Conservation (phyloP, 2,113 vertebrate species). For the Oncorhynchus gorbuscha region DNA sequence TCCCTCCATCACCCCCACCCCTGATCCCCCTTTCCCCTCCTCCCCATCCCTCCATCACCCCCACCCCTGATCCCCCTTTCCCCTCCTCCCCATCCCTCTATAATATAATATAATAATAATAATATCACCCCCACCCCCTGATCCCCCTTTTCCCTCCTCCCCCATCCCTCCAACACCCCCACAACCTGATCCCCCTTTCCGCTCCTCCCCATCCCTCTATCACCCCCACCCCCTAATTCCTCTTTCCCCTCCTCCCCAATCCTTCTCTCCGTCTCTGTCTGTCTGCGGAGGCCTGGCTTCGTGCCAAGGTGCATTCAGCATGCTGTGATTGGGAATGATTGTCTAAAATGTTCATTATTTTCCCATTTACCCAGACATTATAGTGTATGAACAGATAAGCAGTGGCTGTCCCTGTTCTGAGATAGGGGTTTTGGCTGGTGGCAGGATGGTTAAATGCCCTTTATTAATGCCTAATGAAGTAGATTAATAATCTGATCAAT, state of each 20-base stretch:
- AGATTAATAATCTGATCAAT: background rate
- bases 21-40: too few species aligned
- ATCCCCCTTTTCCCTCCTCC: background rate
- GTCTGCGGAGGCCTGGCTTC: conserved; percentile 46
- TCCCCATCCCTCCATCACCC: too few species aligned
- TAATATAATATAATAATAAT: too few species aligned
- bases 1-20: too few species aligned
- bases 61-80: too few species aligned
- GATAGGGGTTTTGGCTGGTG: conserved; percentile 22
- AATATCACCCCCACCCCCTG: too few species aligned
- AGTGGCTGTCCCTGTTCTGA: conserved; percentile 27
- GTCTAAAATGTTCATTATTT: conserved; percentile 63
- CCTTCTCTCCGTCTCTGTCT: conserved; percentile 33
- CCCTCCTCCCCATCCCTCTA: background rate
- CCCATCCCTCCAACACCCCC: background rate
- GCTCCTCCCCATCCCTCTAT: background rate
- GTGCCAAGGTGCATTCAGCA: conserved; percentile 52
- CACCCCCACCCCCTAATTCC: background rate
- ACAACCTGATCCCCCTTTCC: too few species aligned
- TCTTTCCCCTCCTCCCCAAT: background rate
- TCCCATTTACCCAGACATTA: conserved; percentile 45
- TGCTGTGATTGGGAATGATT: conserved; percentile 52
- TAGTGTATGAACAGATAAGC: conserved; percentile 44
- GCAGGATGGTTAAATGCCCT: conserved; percentile 15
- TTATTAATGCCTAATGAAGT: background rate